Evolutionary conservation across 2,113 vertebrate genomes (phyloP).

Genomic region (Brevimyrus niger): DNA sequence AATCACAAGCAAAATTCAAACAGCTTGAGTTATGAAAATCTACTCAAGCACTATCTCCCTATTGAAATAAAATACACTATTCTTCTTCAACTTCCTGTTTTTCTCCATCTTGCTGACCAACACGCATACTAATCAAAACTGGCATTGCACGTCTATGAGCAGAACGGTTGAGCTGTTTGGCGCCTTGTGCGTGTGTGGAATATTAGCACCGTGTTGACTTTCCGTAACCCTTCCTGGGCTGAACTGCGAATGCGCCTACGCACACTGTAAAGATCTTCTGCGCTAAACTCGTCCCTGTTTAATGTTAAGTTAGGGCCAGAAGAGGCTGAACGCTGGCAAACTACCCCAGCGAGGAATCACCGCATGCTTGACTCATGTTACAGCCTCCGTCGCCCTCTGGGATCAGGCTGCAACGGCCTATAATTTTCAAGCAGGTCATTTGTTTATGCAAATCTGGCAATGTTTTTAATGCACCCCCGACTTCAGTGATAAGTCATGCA

Average conservation of each 20-base stretch:
- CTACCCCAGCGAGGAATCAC: background rate
- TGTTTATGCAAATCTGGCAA: slow-evolving; percentile 59
- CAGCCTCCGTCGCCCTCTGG: background rate
- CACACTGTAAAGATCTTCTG: slow-evolving; percentile 42
- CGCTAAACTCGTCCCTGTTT: slow-evolving; percentile 41
- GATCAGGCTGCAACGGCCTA: slow-evolving; percentile 35
- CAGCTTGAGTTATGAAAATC: slow-evolving; percentile 18
- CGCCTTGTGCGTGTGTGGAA: slow-evolving; percentile 26
- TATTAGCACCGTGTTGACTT: slow-evolving; percentile 43
- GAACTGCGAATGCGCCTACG: background rate
- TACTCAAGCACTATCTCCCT: background rate
- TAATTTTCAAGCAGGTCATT: slow-evolving; percentile 56
- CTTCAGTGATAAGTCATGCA: slow-evolving; percentile 37
- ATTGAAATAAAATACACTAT: background rate
- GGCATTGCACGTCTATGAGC: slow-evolving; percentile 29
- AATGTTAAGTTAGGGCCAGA: background rate
- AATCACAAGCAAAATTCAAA: slow-evolving; percentile 2
- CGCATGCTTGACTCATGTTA: background rate
- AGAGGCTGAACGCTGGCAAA: background rate
- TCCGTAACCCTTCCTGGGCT: slow-evolving; percentile 37
- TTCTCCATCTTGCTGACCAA: slow-evolving; percentile 11
- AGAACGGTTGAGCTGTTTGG: slow-evolving; percentile 16
- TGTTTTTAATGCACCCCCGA: slow-evolving; percentile 47
- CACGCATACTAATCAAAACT: slow-evolving; percentile 32
- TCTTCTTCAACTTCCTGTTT: slow-evolving; percentile 11